Evolutionary conservation across 2,888 invertebrate species (phyloP), one percentile per base, ranked within the genome.

Genomic region (Corythucha ciliata): DNA sequence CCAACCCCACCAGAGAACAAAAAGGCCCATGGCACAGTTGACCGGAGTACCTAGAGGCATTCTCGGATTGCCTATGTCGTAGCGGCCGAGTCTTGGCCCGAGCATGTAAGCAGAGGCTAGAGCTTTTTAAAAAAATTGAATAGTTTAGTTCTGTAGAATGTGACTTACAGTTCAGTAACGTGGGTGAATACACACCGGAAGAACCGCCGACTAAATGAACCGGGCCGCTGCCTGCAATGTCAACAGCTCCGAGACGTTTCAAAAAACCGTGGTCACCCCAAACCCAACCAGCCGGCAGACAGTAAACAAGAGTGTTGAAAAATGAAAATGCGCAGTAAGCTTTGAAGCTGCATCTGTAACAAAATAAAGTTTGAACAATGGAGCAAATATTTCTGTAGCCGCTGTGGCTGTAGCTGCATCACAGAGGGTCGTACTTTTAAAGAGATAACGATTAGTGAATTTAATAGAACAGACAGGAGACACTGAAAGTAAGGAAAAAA

Each of bases 1-100:
- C 93, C 93, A 93, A 0, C 93, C 93, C 93, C 93, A 93, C 92
- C 92, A 92, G 1, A 92, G 71, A 32, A 92, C 90, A 65, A 92
- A 92, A 10, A 91, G 77, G 0, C 91, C 92, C 80, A 91, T 81
- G 24, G 88, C 83, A 0, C 89, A 89, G 65, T 91, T 91, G 4
- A 91, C 91, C 0, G 91, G 91, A 65, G 80, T 83, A 0, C 91
- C 90, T 58, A 91, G 72, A 0, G 89, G 88, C 37, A 88, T 67
- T 0, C 87, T 80, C 1, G 75, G 80, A 6, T 74, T 75, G 1
- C 88, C 88, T 40, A 79, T 74, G 14, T 87, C 81, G 66, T 90
- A 91, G 56, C 90, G 74, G 0, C 91, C 91, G 34, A 88, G 68
- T 2, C 93, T 75, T 0, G 93, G 93, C 1, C 91, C 91, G 48